phyloP scores from a whole-genome alignment of 2,888 invertebrate species.

The Colletes collaris region DNA sequence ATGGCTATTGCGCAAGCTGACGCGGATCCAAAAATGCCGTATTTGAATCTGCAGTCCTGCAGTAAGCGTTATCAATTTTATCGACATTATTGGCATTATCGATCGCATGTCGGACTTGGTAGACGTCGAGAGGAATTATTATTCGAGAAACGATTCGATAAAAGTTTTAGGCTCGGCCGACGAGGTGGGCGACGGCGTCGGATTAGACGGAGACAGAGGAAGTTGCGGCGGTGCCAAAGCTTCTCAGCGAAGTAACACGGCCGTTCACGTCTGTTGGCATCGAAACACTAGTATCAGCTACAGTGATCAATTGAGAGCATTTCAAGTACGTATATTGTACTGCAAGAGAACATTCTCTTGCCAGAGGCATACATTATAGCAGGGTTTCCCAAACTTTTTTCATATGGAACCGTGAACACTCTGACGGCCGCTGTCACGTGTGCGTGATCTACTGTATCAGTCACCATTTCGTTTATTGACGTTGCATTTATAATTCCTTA shows the following conservation, averaged over 20 bases:
- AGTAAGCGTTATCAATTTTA: constrained; percentile 83
- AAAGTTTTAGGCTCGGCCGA: constrained; percentile 87
- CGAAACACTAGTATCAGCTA: constrained; percentile 93
- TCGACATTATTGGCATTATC: background rate
- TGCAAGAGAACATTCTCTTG: too few species aligned
- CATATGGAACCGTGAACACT: too few species aligned
- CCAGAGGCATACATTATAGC: too few species aligned
- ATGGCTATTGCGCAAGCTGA: constrained; percentile 85
- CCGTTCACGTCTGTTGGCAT: constrained; percentile 99
- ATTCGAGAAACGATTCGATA: background rate
- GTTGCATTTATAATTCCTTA: too few species aligned
- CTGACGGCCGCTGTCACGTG: too few species aligned
- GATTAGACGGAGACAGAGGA: constrained; percentile 84
- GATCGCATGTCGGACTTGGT: too few species aligned
- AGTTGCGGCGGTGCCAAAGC: constrained; percentile 84
- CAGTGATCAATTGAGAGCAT: constrained; percentile 89
- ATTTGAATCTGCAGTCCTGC: constrained; percentile 87
- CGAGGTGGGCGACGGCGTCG: constrained; percentile 87
- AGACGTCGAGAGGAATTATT: background rate
- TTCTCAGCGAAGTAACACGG: constrained; percentile 90
- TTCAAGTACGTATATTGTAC: constrained; percentile 84
- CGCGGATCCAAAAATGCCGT: constrained; percentile 85
- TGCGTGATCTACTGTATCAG: too few species aligned
- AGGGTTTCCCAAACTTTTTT: too few species aligned
- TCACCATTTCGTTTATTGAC: too few species aligned